Percentiles rank a stretch among this genome's conserved stretches.
phyloP scores from a whole-genome alignment of 2,888 invertebrate genomes.

The Athetis lepigone region DNA sequence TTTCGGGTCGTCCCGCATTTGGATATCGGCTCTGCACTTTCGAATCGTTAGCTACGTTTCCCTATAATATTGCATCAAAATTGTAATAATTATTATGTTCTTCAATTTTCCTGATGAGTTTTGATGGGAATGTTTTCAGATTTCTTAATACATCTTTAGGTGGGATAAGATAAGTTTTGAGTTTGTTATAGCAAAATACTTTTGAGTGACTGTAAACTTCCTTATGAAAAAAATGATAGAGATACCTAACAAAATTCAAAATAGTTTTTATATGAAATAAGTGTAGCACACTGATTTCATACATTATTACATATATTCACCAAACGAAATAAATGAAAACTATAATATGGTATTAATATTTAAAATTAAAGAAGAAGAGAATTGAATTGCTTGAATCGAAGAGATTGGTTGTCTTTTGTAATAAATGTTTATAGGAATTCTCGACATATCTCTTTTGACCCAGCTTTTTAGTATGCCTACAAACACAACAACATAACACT shows the following conservation, averaged over 20 bases:
- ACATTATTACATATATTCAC: too few relatives aligned
- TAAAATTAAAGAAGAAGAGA: too few relatives aligned
- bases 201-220: too few relatives aligned
- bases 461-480: neutral
- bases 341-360: neutral
- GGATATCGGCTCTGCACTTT: constrained; percentile 84
- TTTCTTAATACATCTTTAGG: neutral
- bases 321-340: neutral
- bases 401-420: too few relatives aligned
- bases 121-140: neutral
- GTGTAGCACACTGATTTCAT: too few relatives aligned
- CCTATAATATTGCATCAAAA: constrained; percentile 59
- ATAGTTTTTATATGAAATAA: too few relatives aligned
- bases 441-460: too few relatives aligned
- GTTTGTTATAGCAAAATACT: neutral
- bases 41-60: constrained; percentile 78
- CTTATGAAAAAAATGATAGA: too few relatives aligned
- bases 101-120: neutral
- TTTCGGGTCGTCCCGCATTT: constrained; percentile 86
- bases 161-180: neutral
- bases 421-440: too few relatives aligned
- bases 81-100: neutral
- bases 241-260: neutral
- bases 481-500: too few relatives aligned
- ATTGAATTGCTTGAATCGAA: too few relatives aligned